Percentiles rank a stretch among this genome's conserved stretches.
Evolutionary conservation across 2,797 vertebrate species (phyloP).

Genomic region (Iguana delicatissima): DNA sequence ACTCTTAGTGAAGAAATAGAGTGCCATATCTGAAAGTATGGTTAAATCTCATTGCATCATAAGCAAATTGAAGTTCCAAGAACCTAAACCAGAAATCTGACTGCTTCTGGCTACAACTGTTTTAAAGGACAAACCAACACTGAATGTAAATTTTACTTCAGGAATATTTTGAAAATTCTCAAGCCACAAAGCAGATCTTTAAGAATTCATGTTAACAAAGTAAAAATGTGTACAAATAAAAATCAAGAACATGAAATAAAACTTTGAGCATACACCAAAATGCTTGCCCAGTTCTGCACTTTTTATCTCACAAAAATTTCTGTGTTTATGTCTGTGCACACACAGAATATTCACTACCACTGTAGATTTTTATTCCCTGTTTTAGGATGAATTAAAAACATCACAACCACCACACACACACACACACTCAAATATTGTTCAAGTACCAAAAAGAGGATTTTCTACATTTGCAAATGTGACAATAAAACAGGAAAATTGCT

Average conservation of each 20-base stretch:
- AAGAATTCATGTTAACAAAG: slow-evolving; percentile 49
- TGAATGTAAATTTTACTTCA: neutral
- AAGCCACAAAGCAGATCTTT: slow-evolving; percentile 52
- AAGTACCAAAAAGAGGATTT: slow-evolving; percentile 87
- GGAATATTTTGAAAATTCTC: slow-evolving; percentile 53
- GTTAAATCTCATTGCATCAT: neutral
- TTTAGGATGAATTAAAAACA: slow-evolving; percentile 66
- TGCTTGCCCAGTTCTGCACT: slow-evolving; percentile 58
- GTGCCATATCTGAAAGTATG: neutral
- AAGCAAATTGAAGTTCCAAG: slow-evolving; percentile 36
- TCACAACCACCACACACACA: slow-evolving; percentile 31
- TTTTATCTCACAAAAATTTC: slow-evolving; percentile 63
- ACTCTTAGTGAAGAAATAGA: neutral
- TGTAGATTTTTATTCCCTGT: slow-evolving; percentile 75
- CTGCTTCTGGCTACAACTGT: slow-evolving; percentile 3
- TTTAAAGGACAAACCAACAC: slow-evolving; percentile 1
- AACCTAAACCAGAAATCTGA: slow-evolving; percentile 20
- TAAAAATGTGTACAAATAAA: slow-evolving; percentile 37
- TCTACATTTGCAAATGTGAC: slow-evolving; percentile 59
- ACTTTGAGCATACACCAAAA: slow-evolving; percentile 39
- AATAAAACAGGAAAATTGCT: slow-evolving; percentile 56
- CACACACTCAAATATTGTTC: slow-evolving; percentile 89
- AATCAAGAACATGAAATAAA: slow-evolving; percentile 45
- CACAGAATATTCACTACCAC: slow-evolving; percentile 73
- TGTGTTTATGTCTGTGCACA: slow-evolving; percentile 67